Base-by-base conservation (phyloP, 2,888 invertebrate genomes). In the Tenthredo mesomela region DNA sequence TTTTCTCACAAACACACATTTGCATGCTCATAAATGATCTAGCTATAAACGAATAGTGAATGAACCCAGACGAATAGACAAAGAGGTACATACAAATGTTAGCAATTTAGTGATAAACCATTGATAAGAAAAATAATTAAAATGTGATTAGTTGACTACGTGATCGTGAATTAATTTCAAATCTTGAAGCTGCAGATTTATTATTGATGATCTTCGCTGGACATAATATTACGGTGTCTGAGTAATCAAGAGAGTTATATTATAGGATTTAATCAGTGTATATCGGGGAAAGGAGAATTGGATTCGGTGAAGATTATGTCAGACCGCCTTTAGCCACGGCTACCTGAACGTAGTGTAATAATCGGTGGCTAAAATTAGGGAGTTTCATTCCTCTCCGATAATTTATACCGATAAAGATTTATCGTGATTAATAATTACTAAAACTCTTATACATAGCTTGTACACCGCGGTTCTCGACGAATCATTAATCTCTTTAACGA, bases 401-500 rank as follows among this genome's bases (percentile, higher is more conserved):
- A 77, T 77, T 54, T 77, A 77, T 18, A 25, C 80, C 80, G 80
- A 58, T 80, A 80, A 80, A 80, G 58, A 80, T 80, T 80, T 80
- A 80, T 80, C 80, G 58, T 58, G 80, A 80, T 80, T 80, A 61
- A 80, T 80, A 61, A 80, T 80, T 61, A 80, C 37, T 40, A 12
- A 77, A 80, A 80, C 61, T 80, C 80, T 29, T 12, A 80, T 80
- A 58, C 43, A 58, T 61, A 80, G 37, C 58, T 61, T 40, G 40
- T 12, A 12, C 37, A 37, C 33, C 50, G n/a, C 21, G 21, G 18
- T 37, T 61, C 58, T 37, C 61, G 80, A 84, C 47, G 65, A 80
- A 67, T 84, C 84, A 84, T 84, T 75, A 84, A 80, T 84, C 77
- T 84, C 67, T 50, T 84, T 78, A 84, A 67, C 80, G 67, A 67